Percentiles rank a stretch among this genome's conserved stretches.
These are phyloP conservation scores for Mamestra brassicae DNA, from an alignment of 2,888 invertebrate species.

Conservation along the genomic window DNA sequence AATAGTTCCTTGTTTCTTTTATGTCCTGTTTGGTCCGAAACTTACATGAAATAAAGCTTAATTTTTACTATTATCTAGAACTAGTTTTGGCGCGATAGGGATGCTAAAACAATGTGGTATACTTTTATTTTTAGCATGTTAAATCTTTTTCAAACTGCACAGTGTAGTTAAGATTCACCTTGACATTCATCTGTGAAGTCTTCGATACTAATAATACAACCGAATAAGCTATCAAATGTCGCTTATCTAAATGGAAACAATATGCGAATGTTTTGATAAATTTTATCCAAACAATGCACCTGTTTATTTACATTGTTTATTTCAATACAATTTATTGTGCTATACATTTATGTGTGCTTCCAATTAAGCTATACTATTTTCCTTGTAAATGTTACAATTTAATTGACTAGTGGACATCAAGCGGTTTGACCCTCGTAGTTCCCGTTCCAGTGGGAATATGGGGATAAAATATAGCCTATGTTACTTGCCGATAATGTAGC, in stretches of 20 bases:
- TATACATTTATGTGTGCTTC: background rate
- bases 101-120: slow-evolving; percentile 3
- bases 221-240: background rate
- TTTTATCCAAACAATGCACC: slow-evolving; percentile 1
- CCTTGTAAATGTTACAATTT: background rate
- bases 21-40: slow-evolving; percentile 44
- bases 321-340: background rate
- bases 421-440: too few species aligned
- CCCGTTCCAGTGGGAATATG: too few species aligned
- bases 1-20: slow-evolving; percentile 28
- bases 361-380: slow-evolving; percentile 10
- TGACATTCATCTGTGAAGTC: slow-evolving; percentile 20
- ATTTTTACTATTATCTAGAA: slow-evolving; percentile 34
- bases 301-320: slow-evolving; percentile 32
- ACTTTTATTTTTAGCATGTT: slow-evolving; percentile 26
- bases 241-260: slow-evolving; percentile 8
- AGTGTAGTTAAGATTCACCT: slow-evolving; percentile 8
- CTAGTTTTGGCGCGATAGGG: slow-evolving; percentile 30
- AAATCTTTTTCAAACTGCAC: background rate
- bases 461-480: too few species aligned
- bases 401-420: too few species aligned
- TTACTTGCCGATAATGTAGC: too few species aligned
- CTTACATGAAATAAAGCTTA: slow-evolving; percentile 9
- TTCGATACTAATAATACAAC: background rate
- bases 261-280: slow-evolving; percentile 8